A percentile compares a stretch with the other conserved stretches of the same genome.
These are phyloP conservation scores for Oscheius onirici DNA, from an alignment of 2,888 invertebrate genomes.

Conservation along the genomic window DNA sequence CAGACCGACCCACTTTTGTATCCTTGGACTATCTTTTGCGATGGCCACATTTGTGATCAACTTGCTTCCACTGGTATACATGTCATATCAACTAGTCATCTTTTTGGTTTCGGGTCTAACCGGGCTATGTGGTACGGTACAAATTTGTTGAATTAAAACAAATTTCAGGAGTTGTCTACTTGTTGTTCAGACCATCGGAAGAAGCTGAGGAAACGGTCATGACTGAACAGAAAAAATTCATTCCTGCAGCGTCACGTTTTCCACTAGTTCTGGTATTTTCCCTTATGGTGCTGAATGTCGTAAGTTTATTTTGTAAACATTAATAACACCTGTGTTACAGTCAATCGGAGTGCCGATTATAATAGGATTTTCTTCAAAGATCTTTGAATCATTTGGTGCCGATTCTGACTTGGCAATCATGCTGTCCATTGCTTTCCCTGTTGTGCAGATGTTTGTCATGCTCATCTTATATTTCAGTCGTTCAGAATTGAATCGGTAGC, in stretches of 20 bases:
- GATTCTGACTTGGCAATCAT: constrained; percentile 3
- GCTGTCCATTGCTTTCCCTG: constrained; percentile 36
- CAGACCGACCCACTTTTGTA: constrained; percentile 32
- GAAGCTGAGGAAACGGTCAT: neutral
- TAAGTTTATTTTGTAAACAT: neutral
- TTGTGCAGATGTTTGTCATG: constrained; percentile 36
- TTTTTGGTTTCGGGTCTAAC: constrained; percentile 2
- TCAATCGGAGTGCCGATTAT: constrained; percentile 55
- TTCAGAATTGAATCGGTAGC: constrained; percentile 9
- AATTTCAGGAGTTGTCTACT: constrained; percentile 21
- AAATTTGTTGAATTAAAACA: neutral
- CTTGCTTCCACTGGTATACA: constrained; percentile 25
- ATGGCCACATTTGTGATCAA: constrained; percentile 29
- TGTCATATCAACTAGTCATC: constrained; percentile 8
- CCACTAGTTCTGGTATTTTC: constrained; percentile 30
- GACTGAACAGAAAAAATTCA: neutral
- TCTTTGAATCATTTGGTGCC: constrained; percentile 37
- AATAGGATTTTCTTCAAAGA: constrained; percentile 44
- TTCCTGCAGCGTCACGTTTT: neutral
- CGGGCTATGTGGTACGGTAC: constrained; percentile 16
- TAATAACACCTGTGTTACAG: constrained; percentile 33
- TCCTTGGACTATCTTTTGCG: constrained; percentile 32
- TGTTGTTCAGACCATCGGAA: constrained; percentile 17
- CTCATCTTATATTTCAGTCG: constrained; percentile 33
- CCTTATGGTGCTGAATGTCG: constrained; percentile 44